Conservation (phyloP, 2,113 vertebrate genomes). For the Dryoscopus gambensis region DNA sequence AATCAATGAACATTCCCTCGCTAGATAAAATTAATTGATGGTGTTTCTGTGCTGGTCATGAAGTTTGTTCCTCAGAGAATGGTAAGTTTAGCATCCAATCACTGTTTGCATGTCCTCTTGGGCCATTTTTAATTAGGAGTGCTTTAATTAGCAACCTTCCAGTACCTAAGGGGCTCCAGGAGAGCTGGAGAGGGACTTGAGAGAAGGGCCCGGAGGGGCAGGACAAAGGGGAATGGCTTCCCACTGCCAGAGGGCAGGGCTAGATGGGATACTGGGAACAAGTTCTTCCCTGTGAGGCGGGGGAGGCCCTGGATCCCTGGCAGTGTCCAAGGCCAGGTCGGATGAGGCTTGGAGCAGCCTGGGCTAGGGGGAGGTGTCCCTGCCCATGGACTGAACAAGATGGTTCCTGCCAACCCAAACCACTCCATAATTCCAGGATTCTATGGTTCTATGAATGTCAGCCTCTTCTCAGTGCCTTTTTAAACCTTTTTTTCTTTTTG, state of each 20-base stretch:
- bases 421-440: not conserved
- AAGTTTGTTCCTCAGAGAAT: not conserved
- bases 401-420: not conserved
- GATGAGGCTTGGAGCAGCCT: fast-evolving
- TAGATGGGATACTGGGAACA: not conserved
- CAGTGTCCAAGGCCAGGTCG: not conserved
- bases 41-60: not conserved
- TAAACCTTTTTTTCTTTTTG: not conserved
- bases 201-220: not conserved
- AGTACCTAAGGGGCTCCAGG: not conserved
- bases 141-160: not conserved
- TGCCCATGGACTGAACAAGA: not conserved
- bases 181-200: not conserved
- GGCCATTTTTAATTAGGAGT: not conserved
- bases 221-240: not conserved
- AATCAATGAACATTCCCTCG: not conserved
- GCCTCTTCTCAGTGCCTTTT: not conserved
- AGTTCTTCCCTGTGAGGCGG: fast-evolving
- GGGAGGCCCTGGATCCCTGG: not conserved
- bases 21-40: not conserved
- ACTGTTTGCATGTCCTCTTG: not conserved
- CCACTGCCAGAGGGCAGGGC: not conserved
- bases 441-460: not conserved
- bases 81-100: not conserved
- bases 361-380: fast-evolving